A percentile compares a stretch with the other conserved stretches of the same genome.
These are phyloP conservation scores for Jacana jacana DNA, from an alignment of 2,113 vertebrate species.

Conservation along the genomic window DNA sequence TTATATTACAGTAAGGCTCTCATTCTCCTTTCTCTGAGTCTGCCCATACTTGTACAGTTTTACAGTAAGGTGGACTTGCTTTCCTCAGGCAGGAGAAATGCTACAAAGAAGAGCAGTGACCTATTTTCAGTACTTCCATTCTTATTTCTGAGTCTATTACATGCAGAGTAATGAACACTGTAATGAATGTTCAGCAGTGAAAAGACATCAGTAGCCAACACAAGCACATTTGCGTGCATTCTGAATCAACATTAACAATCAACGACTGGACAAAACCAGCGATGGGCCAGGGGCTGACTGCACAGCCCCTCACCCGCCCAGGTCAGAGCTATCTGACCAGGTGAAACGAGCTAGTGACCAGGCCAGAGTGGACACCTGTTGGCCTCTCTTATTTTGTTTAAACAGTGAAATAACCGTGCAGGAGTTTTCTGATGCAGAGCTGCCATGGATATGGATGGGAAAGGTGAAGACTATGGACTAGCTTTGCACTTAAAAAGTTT, in stretches of 20 bases:
- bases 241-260: not conserved
- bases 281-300: not conserved
- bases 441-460: not conserved
- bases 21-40: not conserved
- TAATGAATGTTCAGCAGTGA: slow-evolving; percentile 7
- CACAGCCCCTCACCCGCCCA: not conserved
- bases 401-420: not conserved
- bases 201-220: not conserved
- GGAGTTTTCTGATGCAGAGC: not conserved
- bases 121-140: slow-evolving; percentile 7
- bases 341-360: not conserved
- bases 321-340: not conserved
- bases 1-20: not conserved
- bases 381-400: not conserved
- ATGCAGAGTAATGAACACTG: not conserved
- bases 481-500: not conserved
- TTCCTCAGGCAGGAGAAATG: not conserved
- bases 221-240: not conserved
- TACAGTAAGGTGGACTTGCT: not conserved
- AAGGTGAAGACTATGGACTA: not conserved
- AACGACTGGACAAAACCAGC: not conserved
- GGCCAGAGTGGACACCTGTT: rapidly evolving
- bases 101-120: not conserved
- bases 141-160: not conserved
- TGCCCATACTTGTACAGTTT: not conserved